Base-by-base conservation (phyloP, 2,797 vertebrate species). In the Clarias pachynema region DNA sequence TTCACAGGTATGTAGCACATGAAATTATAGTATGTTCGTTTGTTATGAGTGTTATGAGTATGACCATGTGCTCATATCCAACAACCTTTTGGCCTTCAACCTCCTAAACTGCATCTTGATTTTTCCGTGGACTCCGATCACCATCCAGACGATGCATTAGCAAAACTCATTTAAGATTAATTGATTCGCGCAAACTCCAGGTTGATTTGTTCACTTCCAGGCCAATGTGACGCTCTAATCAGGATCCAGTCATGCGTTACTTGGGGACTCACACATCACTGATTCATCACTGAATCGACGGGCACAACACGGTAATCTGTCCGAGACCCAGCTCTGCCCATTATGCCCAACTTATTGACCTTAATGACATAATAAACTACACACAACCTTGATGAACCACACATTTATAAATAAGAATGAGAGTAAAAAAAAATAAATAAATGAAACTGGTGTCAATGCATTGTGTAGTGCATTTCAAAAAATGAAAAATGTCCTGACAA, bases 261-360 rank as follows among this genome's bases (percentile, higher is more conserved):
- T 84, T 81, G 24, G 12, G 88, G 81, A 89, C 91, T 89, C 89
- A 89, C 88, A 89, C 81, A 60, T 86, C 72, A 87, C 83, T 89
- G 91, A 89, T 93, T 85, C 89, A 91, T 92, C 88, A 82, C 83
- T 10, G 72, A 86, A 93, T 91, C 73, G 88, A 93, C 91, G 84
- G 56, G 77, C 88, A 87, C 88, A 86, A 93, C 87, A 91, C 90
- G 92, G 91, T 89, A n/a, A 62, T 75, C 85, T 65, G 29, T 75
- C 86, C 82, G 86, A 75, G 87, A 89, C 87, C 88, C 83, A 88
- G 83, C 86, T 82, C 83, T 82, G 69, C 78, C 81, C 37, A 49
- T 84, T 69, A 79, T 89, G 81, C 84, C 3, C 56, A 75, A 62
- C 66, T 60, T 31, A 59, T 72, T 79, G 74, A 85, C 62, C 81